Percentiles rank a stretch among this genome's conserved stretches.
phyloP scores from a whole-genome alignment of 1,140 invertebrate species.

The Berghia stephanieae region DNA sequence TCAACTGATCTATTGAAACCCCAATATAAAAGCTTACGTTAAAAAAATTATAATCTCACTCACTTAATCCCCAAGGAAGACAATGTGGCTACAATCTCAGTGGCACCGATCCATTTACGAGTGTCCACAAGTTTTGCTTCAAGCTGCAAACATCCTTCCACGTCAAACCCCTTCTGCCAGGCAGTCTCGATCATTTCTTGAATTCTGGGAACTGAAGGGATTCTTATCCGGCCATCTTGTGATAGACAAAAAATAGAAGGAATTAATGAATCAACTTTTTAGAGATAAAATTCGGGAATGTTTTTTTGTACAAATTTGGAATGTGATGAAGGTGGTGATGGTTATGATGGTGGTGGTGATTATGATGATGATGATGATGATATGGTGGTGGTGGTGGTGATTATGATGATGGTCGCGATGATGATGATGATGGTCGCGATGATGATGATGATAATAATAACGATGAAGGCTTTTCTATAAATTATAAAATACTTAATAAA shows the following conservation, averaged over 20 bases:
- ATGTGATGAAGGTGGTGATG: no score
- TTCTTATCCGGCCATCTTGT: slow-evolving; percentile 56
- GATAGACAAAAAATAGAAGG: neutral
- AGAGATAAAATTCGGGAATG: neutral
- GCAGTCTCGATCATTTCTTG: slow-evolving; percentile 86
- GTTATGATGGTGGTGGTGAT: no score
- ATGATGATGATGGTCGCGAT: no score
- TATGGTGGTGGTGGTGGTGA: no score
- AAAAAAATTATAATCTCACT: slow-evolving; percentile 28
- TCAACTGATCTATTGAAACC: no score
- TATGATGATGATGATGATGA: no score
- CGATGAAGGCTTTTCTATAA: no score
- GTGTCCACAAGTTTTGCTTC: slow-evolving; percentile 84
- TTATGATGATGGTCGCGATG: no score
- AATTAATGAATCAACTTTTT: neutral
- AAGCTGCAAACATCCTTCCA: slow-evolving; percentile 83
- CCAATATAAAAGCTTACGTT: neutral
- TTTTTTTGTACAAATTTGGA: neutral
- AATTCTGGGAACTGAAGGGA: slow-evolving; percentile 85
- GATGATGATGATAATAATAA: no score
- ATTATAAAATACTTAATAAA: no score
- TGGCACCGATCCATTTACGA: slow-evolving; percentile 90
- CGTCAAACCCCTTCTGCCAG: slow-evolving; percentile 88
- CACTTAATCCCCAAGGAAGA: slow-evolving; percentile 61
- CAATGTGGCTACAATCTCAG: slow-evolving; percentile 62